Percentiles rank a stretch among this genome's conserved stretches.
Evolutionary conservation across 1,140 invertebrate species (phyloP).

Genomic region (Nasonia giraulti): DNA sequence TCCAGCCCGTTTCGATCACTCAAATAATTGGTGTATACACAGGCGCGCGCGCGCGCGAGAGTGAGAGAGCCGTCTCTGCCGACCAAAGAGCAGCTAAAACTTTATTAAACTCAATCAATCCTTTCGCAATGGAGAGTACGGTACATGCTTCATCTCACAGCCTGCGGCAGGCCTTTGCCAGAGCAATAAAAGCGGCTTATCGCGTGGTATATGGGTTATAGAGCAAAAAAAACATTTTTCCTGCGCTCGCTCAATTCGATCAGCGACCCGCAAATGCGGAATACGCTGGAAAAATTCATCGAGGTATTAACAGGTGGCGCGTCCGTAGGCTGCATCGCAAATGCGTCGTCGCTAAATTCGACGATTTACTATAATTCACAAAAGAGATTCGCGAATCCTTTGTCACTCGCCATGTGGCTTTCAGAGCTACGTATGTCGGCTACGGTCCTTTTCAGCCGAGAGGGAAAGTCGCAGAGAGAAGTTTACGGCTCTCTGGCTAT

Average conservation of each 20-base stretch:
- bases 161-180: not conserved
- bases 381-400: no score
- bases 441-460: not conserved
- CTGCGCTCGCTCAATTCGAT: not conserved
- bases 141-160: not conserved
- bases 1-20: not conserved
- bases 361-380: no score
- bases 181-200: not conserved
- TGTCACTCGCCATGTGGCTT: not conserved
- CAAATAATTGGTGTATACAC: not conserved
- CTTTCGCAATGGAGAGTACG: not conserved
- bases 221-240: not conserved
- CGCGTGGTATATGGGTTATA: not conserved
- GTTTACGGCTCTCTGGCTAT: not conserved
- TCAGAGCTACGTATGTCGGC: not conserved
- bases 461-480: slow-evolving; percentile 17
- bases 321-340: no score
- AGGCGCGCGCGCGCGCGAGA: not conserved
- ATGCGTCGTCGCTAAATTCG: no score
- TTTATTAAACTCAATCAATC: slow-evolving; percentile 15
- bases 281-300: not conserved
- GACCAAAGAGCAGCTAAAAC: slow-evolving; percentile 10
- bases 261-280: not conserved
- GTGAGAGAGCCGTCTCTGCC: not conserved
- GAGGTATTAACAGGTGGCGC: no score